Conservation (phyloP, 2,113 vertebrate genomes). For the Syngnathus floridae region DNA sequence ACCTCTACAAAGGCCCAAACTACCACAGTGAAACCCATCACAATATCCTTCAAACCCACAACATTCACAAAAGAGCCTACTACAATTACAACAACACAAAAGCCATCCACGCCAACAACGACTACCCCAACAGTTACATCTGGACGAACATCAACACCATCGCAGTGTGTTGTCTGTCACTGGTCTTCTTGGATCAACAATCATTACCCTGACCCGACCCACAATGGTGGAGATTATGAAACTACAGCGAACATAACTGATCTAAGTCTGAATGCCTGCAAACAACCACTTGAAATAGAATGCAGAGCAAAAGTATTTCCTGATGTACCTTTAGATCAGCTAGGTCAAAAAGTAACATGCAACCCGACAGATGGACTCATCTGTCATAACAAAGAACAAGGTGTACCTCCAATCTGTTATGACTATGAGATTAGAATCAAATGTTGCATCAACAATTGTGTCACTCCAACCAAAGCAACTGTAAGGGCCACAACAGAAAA, state of each 20-base stretch:
- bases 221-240: slow-evolving; percentile 27
- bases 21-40: not conserved
- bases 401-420: not conserved
- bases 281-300: slow-evolving; percentile 25
- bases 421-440: slow-evolving; percentile 45
- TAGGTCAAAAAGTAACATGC: slow-evolving; percentile 37
- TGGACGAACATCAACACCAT: not conserved
- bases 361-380: slow-evolving; percentile 26
- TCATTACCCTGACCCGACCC: rapidly evolving
- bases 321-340: rapidly evolving
- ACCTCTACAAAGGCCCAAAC: not conserved
- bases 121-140: slow-evolving; percentile 1
- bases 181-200: slow-evolving; percentile 35
- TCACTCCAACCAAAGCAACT: not conserved
- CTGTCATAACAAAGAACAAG: slow-evolving; percentile 53
- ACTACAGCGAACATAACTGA: slow-evolving; percentile 6
- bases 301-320: not conserved
- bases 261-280: slow-evolving; percentile 15
- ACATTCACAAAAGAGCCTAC: not conserved
- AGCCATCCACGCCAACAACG: not conserved
- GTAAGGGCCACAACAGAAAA: slow-evolving; percentile 1
- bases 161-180: slow-evolving; percentile 13
- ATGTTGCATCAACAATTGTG: slow-evolving; percentile 28
- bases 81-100: slow-evolving; percentile 7
- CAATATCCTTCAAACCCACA: not conserved